phyloP scores from a whole-genome alignment of 2,888 invertebrate genomes.

The Dryococelus australis region DNA sequence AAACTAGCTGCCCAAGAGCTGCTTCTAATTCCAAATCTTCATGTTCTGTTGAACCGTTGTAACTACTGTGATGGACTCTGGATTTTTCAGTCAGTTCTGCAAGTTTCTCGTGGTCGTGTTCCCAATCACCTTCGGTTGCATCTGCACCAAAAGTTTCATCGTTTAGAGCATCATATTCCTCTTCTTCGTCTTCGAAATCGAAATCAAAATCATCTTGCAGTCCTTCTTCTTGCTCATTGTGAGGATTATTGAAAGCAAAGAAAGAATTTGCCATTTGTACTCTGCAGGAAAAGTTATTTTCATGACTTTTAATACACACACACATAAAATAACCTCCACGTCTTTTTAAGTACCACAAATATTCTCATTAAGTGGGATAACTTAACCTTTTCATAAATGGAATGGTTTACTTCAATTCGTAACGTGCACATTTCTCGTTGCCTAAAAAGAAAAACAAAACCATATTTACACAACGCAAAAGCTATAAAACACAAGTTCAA shows the following conservation, averaged over 20 bases:
- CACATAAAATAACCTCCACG: neutral
- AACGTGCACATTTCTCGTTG: neutral
- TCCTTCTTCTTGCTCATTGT: constrained; percentile 44
- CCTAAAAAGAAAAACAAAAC: neutral
- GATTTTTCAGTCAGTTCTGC: constrained; percentile 67
- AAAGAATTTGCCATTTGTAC: constrained; percentile 84
- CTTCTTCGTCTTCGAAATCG: constrained; percentile 64
- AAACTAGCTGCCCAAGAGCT: constrained; percentile 54
- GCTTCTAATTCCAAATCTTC: constrained; percentile 50
- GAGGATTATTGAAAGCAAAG: constrained; percentile 72
- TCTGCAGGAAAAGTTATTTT: neutral
- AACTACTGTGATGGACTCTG: constrained; percentile 37
- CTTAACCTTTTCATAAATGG: neutral
- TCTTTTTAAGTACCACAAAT: neutral
- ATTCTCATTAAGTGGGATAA: neutral
- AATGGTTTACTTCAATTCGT: neutral
- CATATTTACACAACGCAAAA: neutral
- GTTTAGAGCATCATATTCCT: constrained; percentile 90
- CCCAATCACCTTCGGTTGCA: constrained; percentile 68
- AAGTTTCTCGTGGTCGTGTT: constrained; percentile 74
- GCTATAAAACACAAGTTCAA: neutral
- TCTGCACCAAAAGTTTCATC: constrained; percentile 90
- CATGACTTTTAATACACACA: constrained; percentile 7
- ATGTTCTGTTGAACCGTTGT: constrained; percentile 20
- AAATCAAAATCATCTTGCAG: constrained; percentile 37